Conservation (phyloP, 2,113 vertebrate genomes). For the Pelecanus crispus region DNA sequence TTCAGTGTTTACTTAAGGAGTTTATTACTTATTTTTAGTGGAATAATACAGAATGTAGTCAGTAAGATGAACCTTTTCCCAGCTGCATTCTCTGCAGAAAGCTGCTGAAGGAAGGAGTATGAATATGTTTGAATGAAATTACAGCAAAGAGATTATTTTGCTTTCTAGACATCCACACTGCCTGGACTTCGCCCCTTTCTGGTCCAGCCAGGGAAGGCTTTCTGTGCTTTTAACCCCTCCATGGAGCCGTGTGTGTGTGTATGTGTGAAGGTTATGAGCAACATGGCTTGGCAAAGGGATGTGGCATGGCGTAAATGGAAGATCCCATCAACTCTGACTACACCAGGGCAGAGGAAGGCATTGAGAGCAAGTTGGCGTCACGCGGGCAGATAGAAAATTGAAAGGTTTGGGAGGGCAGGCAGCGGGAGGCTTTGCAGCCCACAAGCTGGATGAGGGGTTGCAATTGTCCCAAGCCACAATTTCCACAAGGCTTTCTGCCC, state of each 20-base stretch:
- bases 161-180: background rate
- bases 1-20: conserved; percentile 51
- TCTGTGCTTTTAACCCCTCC: background rate
- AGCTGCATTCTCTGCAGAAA: conserved; percentile 9
- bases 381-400: background rate
- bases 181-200: background rate
- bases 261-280: background rate
- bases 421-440: background rate
- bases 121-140: conserved; percentile 52
- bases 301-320: background rate
- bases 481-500: background rate
- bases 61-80: conserved; percentile 35
- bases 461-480: background rate
- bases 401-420: background rate
- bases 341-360: background rate
- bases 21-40: conserved; percentile 65
- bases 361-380: background rate
- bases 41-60: conserved; percentile 37
- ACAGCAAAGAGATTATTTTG: conserved; percentile 2
- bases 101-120: background rate
- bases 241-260: background rate
- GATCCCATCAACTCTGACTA: fast-evolving
- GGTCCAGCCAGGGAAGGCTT: background rate
- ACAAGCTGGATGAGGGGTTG: background rate
- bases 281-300: background rate